Evolutionary conservation across 2,113 vertebrate genomes (phyloP).

Genomic region (Typhlomys cinereus): DNA sequence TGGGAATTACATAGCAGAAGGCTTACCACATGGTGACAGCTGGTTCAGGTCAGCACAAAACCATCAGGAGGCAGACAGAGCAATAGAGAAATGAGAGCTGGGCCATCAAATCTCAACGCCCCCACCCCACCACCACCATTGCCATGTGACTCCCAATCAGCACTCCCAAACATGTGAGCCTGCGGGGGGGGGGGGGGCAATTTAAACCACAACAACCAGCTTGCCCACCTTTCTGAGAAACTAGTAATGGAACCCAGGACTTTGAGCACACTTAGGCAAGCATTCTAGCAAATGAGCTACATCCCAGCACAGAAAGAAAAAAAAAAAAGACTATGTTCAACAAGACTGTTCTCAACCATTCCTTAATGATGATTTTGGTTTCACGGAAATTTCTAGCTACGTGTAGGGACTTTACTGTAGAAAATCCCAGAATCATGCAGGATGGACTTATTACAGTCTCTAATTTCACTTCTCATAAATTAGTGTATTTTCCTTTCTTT

Average conservation of each 20-base stretch:
- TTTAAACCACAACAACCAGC: no score
- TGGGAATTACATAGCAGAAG: no score
- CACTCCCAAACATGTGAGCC: no score
- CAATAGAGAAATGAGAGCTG: no score
- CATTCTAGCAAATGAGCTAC: background rate
- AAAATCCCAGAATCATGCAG: background rate
- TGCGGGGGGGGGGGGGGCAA: background rate
- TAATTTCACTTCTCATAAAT: background rate
- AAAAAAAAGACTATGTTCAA: background rate
- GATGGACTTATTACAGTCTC: background rate
- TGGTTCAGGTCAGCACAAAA: no score
- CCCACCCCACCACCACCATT: no score
- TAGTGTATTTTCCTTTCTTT: background rate
- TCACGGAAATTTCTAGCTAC: background rate
- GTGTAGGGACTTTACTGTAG: background rate
- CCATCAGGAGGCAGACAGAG: no score
- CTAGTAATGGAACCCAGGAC: no score
- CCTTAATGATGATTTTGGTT: constrained; percentile 4
- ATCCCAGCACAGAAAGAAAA: background rate
- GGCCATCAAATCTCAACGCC: no score
- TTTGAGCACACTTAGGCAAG: background rate
- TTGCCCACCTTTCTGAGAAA: no score
- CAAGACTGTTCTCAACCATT: background rate
- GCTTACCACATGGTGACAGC: no score
- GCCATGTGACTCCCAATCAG: no score